Evolutionary conservation across 2,888 invertebrate genomes (phyloP), one percentile per base, ranked within the genome.

Genomic region (Argynnis bischoffii): DNA sequence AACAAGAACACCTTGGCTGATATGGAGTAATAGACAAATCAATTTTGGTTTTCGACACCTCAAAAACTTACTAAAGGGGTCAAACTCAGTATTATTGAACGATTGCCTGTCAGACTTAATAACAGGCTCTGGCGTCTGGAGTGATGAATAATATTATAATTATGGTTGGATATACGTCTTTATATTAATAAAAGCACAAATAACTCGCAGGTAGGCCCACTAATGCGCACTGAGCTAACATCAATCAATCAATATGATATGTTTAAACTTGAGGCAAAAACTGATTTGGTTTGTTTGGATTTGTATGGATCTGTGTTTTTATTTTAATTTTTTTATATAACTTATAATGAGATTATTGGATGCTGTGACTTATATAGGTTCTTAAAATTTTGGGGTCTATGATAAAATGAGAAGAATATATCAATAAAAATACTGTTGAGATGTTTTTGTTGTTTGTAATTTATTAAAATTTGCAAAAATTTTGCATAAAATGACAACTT

Each of bases 181-280:
- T 86, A 89, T 89, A 88, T 88, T 87, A 88, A 87, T 89, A 84
- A 83, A 81, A 76, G 78, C 84, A 83, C 81, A 83, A 83, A 81
- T 81, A 80, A 77, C 75, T 75, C 69, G 67, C 83, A 83, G 85
- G 83, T 82, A 81, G 81, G 75, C 74, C 79, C 81, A 78, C 84
- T 85, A 84, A 87, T 83, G 87, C 83, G 74, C 79, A 59, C 75
- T 83, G 86, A 88, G 85, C 86, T 88, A 90, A 91, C 89, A 91
- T 84, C 89, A 81, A 92, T 92, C 92, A 89, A 91, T 91, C 91
- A 90, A 82, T 81, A 73, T 81, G 83, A 83, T 84, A 78, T 81
- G 81, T 81, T 83, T 80, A 79, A 81, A 78, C 76, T 77, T 71
- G 75, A 74, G 76, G 79, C 80, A 82, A 85, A 86, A 86, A 83